Evolutionary conservation across 2,888 invertebrate genomes (phyloP).

Genomic region (Parnassius apollo): DNA sequence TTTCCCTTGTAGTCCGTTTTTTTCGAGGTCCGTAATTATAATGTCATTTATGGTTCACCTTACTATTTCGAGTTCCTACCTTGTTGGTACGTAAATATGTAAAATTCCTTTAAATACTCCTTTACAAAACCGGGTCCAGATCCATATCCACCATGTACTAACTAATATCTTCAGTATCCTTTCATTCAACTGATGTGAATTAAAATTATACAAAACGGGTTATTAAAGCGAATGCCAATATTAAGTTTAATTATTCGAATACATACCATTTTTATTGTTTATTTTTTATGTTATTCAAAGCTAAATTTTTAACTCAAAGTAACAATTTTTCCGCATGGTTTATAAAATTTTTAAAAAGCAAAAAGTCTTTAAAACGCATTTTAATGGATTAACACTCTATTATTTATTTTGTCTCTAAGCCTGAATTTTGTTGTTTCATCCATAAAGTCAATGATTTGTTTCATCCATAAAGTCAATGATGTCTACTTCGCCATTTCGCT

Average conservation of each 20-base stretch:
- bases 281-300: too few species aligned
- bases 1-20: constrained; percentile 6
- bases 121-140: constrained; percentile 20
- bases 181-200: constrained; percentile 16
- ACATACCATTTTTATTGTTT: too few species aligned
- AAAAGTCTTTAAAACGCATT: too few species aligned
- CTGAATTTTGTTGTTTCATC: constrained; percentile 2
- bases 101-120: constrained; percentile 4
- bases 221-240: too few species aligned
- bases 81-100: constrained; percentile 9
- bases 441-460: constrained; percentile 8
- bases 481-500: constrained; percentile 5
- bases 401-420: constrained; percentile 2
- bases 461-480: constrained; percentile 5
- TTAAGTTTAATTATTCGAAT: background rate
- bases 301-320: too few species aligned
- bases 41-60: constrained; percentile 14
- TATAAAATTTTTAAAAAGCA: too few species aligned
- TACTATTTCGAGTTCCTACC: constrained; percentile 6
- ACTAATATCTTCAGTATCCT: background rate
- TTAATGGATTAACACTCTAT: background rate
- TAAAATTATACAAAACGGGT: constrained; percentile 5
- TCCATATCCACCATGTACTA: constrained; percentile 15
- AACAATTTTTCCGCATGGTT: too few species aligned
- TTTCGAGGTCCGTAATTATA: constrained; percentile 6